Evolutionary conservation across 30 jellyfish, hydroid and myxozoan species (phyloP).

Genomic region (Hydra vulgaris): DNA sequence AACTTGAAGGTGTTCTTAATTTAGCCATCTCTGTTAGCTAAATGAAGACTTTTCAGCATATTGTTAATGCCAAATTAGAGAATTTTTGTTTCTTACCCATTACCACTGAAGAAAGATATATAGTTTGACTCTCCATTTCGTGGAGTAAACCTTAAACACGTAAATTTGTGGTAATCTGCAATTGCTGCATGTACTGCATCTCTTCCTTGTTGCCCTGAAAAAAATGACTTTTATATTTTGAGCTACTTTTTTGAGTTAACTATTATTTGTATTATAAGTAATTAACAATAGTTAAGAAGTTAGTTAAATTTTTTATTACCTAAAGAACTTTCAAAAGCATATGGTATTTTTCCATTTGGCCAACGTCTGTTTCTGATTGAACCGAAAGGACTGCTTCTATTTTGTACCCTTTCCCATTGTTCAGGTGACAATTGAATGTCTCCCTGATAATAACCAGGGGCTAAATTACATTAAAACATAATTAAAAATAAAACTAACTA

Average conservation of each 20-base stretch:
- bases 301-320: no score
- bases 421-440: constrained; percentile 18
- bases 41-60: no score
- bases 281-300: no score
- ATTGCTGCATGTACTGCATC: constrained; percentile 2
- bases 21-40: no score
- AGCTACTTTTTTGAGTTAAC: neutral
- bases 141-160: constrained; percentile 18
- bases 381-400: constrained; percentile 5
- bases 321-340: neutral
- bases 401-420: neutral
- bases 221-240: neutral
- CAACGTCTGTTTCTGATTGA: constrained; percentile 13
- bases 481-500: no score
- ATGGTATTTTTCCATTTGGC: constrained; percentile 17
- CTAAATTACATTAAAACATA: no score
- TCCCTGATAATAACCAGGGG: constrained; percentile 23
- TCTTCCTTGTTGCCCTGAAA: constrained; percentile 13
- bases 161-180: constrained; percentile 7
- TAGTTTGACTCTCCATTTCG: constrained; percentile 15
- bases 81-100: constrained; percentile 8
- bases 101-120: constrained; percentile 2
- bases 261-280: no score
- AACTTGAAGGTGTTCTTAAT: no score
- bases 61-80: no score